Percentiles rank a stretch among this genome's conserved stretches.
phyloP scores from a whole-genome alignment of 1,140 invertebrate species.

The Riptortus pedestris region DNA sequence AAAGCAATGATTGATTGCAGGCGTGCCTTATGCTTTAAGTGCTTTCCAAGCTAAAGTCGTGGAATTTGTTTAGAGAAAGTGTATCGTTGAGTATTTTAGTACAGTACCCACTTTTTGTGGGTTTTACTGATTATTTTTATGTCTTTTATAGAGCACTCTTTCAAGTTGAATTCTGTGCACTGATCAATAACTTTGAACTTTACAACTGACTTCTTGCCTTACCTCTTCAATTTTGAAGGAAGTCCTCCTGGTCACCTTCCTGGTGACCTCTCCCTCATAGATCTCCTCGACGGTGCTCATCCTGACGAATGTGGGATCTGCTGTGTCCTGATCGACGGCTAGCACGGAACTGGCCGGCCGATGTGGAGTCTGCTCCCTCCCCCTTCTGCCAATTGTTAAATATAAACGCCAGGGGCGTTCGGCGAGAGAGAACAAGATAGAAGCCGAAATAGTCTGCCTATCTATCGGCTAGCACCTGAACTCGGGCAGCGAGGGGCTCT shows the following conservation, averaged over 20 bases:
- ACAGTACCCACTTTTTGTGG: too few relatives aligned
- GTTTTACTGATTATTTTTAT: too few relatives aligned
- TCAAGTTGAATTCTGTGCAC: too few relatives aligned
- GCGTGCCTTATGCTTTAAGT: too few relatives aligned
- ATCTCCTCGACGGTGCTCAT: slow-evolving; percentile 32
- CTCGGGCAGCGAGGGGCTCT: background rate
- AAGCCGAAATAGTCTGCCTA: slow-evolving; percentile 5
- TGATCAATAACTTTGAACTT: too few relatives aligned
- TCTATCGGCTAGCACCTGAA: slow-evolving; percentile 4
- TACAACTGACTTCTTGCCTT: too few relatives aligned
- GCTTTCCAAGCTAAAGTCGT: too few relatives aligned
- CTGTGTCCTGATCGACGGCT: background rate
- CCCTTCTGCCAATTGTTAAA: slow-evolving; percentile 25
- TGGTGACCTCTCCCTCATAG: slow-evolving; percentile 31
- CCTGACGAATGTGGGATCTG: background rate
- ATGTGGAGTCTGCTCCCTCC: background rate
- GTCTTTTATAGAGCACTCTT: too few relatives aligned
- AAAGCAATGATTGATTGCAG: too few relatives aligned
- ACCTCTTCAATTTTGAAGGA: slow-evolving; percentile 33
- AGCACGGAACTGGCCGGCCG: background rate
- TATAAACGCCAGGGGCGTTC: slow-evolving; percentile 15
- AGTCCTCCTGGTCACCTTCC: slow-evolving; percentile 31
- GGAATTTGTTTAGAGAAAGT: too few relatives aligned
- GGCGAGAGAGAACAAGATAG: too few relatives aligned
- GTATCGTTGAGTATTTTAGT: too few relatives aligned